Conservation (phyloP, 2,113 vertebrate genomes). For the Mola mola region DNA sequence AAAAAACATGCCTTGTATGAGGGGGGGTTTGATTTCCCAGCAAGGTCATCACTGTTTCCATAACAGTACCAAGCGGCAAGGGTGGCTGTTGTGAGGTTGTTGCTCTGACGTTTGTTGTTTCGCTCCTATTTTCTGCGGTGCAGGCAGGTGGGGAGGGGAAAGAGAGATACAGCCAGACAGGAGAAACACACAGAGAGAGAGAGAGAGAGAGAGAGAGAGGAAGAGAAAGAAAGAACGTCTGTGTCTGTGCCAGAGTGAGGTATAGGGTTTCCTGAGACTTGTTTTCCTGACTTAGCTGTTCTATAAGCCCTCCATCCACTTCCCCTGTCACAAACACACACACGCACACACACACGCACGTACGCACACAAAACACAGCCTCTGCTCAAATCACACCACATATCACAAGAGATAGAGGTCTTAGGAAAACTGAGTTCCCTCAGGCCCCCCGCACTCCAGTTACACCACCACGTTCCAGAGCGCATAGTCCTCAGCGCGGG, state of each 20-base stretch:
- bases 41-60: constrained; percentile 51
- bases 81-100: constrained; percentile 42
- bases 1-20: neutral
- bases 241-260: constrained; percentile 67
- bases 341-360: constrained; percentile 35
- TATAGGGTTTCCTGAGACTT: constrained; percentile 76
- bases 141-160: constrained; percentile 21
- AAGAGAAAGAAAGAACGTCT: constrained; percentile 65
- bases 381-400: constrained; percentile 67
- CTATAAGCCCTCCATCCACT: constrained; percentile 71
- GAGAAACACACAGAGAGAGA: constrained; percentile 3
- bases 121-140: constrained; percentile 26
- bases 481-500: constrained; percentile 63
- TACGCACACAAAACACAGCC: constrained; percentile 24
- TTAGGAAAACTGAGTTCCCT: constrained; percentile 76
- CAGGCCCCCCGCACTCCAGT: constrained; percentile 66
- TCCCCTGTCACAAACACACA: constrained; percentile 46
- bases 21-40: constrained; percentile 16
- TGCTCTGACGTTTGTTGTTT: constrained; percentile 29
- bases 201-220: constrained; percentile 7
- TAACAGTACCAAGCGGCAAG: constrained; percentile 43
- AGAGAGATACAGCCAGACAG: constrained; percentile 36
- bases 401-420: constrained; percentile 76
- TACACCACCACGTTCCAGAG: constrained; percentile 74
- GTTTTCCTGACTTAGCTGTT: constrained; percentile 76